Percentiles rank a stretch among this genome's conserved stretches.
Conservation (phyloP, 2,888 invertebrate species). For the Mimachlamys varia region DNA sequence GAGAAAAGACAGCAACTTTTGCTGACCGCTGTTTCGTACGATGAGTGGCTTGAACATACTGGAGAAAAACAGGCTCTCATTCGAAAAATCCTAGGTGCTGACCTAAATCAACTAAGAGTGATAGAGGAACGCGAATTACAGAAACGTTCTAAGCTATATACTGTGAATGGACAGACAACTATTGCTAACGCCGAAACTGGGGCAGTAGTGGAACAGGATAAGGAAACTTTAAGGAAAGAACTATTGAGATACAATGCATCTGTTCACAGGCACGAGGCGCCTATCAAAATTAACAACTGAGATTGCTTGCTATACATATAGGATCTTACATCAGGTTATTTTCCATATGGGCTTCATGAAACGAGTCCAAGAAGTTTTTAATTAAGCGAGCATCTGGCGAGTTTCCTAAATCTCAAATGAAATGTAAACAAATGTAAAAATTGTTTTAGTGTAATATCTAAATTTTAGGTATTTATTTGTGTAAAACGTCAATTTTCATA, state of each 20-base stretch:
- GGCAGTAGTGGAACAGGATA: neutral
- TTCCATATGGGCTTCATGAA: no score
- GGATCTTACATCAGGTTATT: no score
- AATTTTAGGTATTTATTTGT: no score
- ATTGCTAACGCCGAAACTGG: neutral
- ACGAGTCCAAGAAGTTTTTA: no score
- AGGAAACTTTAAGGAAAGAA: neutral
- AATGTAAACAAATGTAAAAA: no score
- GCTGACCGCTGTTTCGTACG: slow-evolving; percentile 67
- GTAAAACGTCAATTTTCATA: no score
- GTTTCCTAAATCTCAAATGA: no score
- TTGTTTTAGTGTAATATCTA: no score
- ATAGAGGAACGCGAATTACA: slow-evolving; percentile 60
- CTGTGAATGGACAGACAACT: neutral
- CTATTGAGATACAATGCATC: neutral
- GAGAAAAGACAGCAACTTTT: slow-evolving; percentile 68
- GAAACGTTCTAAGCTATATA: slow-evolving; percentile 43
- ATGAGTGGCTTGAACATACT: slow-evolving; percentile 72
- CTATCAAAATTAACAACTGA: neutral
- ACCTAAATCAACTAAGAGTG: slow-evolving; percentile 58
- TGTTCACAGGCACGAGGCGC: neutral
- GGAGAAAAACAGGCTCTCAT: slow-evolving; percentile 67
- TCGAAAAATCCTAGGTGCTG: slow-evolving; percentile 64
- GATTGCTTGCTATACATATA: no score
- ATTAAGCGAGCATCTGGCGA: no score